Percentiles rank a stretch among this genome's conserved stretches.
Conservation (phyloP, 2,888 invertebrate species). For the Chymomyza fuscimana region DNA sequence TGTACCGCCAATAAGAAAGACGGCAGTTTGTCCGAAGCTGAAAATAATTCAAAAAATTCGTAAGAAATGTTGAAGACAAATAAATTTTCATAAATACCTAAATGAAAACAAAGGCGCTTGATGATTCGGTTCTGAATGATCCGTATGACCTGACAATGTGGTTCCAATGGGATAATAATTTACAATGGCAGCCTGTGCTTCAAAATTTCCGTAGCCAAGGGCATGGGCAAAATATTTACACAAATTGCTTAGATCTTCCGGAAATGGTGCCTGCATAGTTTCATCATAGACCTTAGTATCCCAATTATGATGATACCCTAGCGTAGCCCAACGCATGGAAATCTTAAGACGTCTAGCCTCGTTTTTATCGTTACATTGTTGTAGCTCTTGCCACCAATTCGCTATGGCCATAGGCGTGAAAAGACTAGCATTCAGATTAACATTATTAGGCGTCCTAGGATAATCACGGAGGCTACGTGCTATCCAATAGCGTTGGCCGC, state of each 20-base stretch:
- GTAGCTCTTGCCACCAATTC: constrained; percentile 85
- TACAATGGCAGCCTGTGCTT: constrained; percentile 95
- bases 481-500: constrained; percentile 92
- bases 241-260: constrained; percentile 85
- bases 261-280: constrained; percentile 85
- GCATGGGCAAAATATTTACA: constrained; percentile 83
- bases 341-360: constrained; percentile 71
- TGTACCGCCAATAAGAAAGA: constrained; percentile 94
- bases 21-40: constrained; percentile 96
- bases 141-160: constrained; percentile 95
- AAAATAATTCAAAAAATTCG: background rate
- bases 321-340: constrained; percentile 93
- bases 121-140: constrained; percentile 93
- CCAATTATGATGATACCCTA: constrained; percentile 99
- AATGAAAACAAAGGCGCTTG: constrained; percentile 94
- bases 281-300: constrained; percentile 93
- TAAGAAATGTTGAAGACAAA: background rate
- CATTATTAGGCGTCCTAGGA: constrained; percentile 84
- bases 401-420: constrained; percentile 58
- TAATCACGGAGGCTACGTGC: constrained; percentile 88
- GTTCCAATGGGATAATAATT: constrained; percentile 98
- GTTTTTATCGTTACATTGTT: constrained; percentile 56
- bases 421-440: constrained; percentile 71
- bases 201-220: constrained; percentile 82
- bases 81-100: constrained; percentile 81